Base-by-base conservation (phyloP, 2,888 invertebrate species). In the Chesias legatella region DNA sequence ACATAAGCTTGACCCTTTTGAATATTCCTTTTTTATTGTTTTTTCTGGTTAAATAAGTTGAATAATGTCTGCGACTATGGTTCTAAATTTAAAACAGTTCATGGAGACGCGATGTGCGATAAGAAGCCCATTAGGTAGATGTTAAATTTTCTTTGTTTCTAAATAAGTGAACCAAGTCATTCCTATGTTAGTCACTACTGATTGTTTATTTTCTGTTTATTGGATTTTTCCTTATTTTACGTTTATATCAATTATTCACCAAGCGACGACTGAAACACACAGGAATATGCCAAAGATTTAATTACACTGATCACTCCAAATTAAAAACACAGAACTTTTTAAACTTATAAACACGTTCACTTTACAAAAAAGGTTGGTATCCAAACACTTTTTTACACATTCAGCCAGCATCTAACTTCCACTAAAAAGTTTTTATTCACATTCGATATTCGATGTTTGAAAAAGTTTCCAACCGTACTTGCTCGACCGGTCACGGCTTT, bases 401-500 rank as follows among this genome's bases (percentile, higher is more conserved):
- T n/a, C n/a, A n/a, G n/a, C n/a, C n/a, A n/a, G n/a, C n/a, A n/a
- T 27, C 34, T 29, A 38, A 38, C 34, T 34, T 31, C 34, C 41
- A 11, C 23, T 41, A 40, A 33, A 41, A 43, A 40, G 44, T 43
- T 48, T 38, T 36, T 29, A 10, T 26, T 28, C 24, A 21, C 28
- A 33, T 36, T 47, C 37, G 28, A 45, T 44, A 33, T 49, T 44
- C 33, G 24, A 33, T 36, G n/a, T 24, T 43, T 40, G 25, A 25
- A 31, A 31, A 30, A 27, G 46, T 52, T n/a, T 43, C 24, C 10
- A 46, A 38, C 41, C 22, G 32, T 41, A 45, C 45, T 26, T 64
- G 58, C 58, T 51, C 51, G 51, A 55, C 66, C 64, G 63, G 69
- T 65, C 71, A 73, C 68, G 65, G 63, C 58, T 58, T 57, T 55